Conservation (phyloP, 2,888 invertebrate species). For the Aelia acuminata region DNA sequence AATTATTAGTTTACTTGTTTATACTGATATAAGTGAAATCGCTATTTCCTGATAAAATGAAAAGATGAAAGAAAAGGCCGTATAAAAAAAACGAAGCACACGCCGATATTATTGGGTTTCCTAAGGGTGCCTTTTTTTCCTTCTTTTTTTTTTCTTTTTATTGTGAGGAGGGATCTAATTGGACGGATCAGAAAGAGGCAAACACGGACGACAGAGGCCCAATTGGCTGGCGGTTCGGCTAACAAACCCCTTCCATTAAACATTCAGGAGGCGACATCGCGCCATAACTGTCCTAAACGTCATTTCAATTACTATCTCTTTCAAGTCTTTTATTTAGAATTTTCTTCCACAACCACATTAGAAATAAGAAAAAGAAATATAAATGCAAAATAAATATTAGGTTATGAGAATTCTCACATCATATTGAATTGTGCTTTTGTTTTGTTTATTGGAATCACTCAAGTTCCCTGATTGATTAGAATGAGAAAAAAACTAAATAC, state of each 20-base stretch:
- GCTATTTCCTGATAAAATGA: background rate
- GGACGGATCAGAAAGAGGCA: constrained; percentile 16
- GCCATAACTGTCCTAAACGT: constrained; percentile 3
- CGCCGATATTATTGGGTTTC: background rate
- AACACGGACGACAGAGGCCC: constrained; percentile 3
- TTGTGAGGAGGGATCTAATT: background rate
- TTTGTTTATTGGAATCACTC: too few species aligned
- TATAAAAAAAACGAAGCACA: background rate
- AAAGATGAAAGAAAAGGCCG: background rate
- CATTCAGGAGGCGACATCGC: background rate
- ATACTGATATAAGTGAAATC: background rate
- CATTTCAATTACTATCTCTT: background rate
- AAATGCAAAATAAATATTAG: too few species aligned
- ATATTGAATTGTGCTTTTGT: too few species aligned
- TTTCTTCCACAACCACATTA: background rate
- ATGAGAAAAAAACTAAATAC: too few species aligned
- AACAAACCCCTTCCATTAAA: constrained; percentile 25
- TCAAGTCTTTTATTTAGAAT: background rate
- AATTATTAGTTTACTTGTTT: too few species aligned
- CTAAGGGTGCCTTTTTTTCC: background rate
- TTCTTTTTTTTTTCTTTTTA: background rate
- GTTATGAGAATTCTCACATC: too few species aligned
- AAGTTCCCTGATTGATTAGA: too few species aligned
- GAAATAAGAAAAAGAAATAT: too few species aligned
- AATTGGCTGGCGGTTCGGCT: background rate